A percentile compares a stretch with the other conserved stretches of the same genome.
phyloP scores from a whole-genome alignment of 2,888 invertebrate species.

The Lottia scabra region DNA sequence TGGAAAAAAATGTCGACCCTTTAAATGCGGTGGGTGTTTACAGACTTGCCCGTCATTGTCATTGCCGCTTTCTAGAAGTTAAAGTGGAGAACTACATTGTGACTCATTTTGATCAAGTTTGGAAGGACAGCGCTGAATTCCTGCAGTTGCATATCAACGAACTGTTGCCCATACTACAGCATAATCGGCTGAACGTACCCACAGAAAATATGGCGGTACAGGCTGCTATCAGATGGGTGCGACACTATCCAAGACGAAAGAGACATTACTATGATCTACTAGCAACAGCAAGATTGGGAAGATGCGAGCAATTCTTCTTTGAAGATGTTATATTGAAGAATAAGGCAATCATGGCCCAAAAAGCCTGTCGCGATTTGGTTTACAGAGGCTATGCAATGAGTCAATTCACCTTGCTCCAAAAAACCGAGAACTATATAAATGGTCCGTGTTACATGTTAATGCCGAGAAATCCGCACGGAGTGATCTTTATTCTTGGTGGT shows the following conservation, averaged over 20 bases:
- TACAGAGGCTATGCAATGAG: constrained; percentile 8
- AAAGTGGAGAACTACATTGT: constrained; percentile 81
- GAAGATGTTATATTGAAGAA: constrained; percentile 25
- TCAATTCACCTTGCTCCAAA: constrained; percentile 1
- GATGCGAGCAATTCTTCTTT: constrained; percentile 32
- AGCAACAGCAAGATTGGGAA: constrained; percentile 44
- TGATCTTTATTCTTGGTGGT: constrained; percentile 86
- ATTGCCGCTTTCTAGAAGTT: constrained; percentile 79
- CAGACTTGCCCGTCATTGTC: constrained; percentile 84
- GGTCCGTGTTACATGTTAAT: constrained; percentile 28
- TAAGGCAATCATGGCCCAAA: constrained; percentile 22
- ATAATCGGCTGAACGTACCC: constrained; percentile 80
- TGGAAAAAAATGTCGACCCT: constrained; percentile 78
- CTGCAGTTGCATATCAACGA: constrained; percentile 71
- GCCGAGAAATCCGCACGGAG: constrained; percentile 86
- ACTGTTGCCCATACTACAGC: constrained; percentile 54
- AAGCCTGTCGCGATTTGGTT: constrained; percentile 25
- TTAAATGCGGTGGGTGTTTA: constrained; percentile 87
- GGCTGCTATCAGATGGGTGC: constrained; percentile 71
- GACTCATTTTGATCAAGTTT: constrained; percentile 53
- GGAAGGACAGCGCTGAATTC: constrained; percentile 47
- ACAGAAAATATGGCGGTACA: constrained; percentile 73
- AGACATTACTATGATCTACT: constrained; percentile 78
- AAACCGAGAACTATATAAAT: background rate
- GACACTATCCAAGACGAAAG: constrained; percentile 79